Conservation (phyloP, 2,113 vertebrate genomes). For the Nycticebus coucang region DNA sequence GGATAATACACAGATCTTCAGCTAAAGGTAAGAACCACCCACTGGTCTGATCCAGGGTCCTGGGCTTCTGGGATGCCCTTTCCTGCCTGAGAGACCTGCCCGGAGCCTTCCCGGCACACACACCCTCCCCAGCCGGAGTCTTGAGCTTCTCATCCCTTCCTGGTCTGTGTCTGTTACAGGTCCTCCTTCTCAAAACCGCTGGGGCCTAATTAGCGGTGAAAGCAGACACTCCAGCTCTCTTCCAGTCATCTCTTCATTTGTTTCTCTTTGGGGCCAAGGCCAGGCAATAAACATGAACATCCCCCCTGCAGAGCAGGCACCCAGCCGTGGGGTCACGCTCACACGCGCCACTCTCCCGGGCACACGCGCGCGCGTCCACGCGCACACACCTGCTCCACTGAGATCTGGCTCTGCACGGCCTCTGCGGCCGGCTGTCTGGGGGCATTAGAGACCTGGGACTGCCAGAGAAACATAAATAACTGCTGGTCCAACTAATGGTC, state of each 20-base stretch:
- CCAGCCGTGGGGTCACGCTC: neutral
- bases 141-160: neutral
- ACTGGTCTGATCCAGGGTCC: neutral
- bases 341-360: neutral
- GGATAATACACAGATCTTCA: neutral
- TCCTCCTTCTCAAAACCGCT: neutral
- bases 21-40: too few species aligned
- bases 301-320: neutral
- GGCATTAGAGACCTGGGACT: neutral
- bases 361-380: too few species aligned
- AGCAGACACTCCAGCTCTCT: neutral
- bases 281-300: neutral
- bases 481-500: neutral
- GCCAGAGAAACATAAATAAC: neutral
- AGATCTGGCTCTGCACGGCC: neutral
- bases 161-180: neutral
- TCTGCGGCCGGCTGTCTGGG: neutral
- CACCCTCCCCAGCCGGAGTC: neutral
- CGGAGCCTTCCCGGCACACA: neutral
- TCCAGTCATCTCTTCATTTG: neutral
- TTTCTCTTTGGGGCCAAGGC: neutral
- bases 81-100: neutral
- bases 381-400: neutral
- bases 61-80: neutral
- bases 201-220: conserved; percentile 34